Evolutionary conservation across 92 coral and sea anemone genomes (phyloP), one percentile per base, ranked within the genome.

Genomic region (Epizoanthus ramosus): DNA sequence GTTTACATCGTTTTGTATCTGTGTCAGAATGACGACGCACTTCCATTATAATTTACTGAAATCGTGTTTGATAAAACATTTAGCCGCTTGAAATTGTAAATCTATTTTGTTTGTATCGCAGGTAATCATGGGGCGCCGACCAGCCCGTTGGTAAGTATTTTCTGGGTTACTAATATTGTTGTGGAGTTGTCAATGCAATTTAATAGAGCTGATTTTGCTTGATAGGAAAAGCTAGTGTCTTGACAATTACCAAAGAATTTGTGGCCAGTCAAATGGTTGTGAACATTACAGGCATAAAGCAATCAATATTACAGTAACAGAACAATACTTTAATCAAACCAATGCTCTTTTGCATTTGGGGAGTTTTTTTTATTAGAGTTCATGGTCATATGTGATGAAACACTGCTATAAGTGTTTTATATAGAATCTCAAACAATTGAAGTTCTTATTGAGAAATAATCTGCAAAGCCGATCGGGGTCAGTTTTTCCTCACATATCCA

Each of bases 91-190:
- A 10, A 57, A 14, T 53, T 28, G 9, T n/a, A 9, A 37, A 28
- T 68, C 79, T 24, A 33, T 54, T 60, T 73, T 39, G 15, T 75
- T 82, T 75, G 13, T 31, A 58, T 85, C 50, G 39, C 74, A 88
- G 93, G 91, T 87, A 87, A 84, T 85, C 85, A 94, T 96, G 98
- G 98, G 98, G 92, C 98, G 99, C 79, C 91, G 98, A 90, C 98
- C 97, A 60, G 99, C 97, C 87, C 93, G 99, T 89, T 92, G 99
- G 98, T 96, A 89, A 84, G 98, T 93, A 8, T 14, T n/a, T 45
- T 47, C 9, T 3, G 47, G 2, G 65, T n/a, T 57, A 10, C 35
- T 43, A 14, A 19, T 8, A 1, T 53, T 43, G 57, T 45, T 3
- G 37, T 64, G 24, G 9, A 41, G 43, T 3, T 37, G 0, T 5